Evolutionary conservation across 1,140 invertebrate species (phyloP), one percentile per base, ranked within the genome.

Genomic region (Trichomalopsis sarcophagae): DNA sequence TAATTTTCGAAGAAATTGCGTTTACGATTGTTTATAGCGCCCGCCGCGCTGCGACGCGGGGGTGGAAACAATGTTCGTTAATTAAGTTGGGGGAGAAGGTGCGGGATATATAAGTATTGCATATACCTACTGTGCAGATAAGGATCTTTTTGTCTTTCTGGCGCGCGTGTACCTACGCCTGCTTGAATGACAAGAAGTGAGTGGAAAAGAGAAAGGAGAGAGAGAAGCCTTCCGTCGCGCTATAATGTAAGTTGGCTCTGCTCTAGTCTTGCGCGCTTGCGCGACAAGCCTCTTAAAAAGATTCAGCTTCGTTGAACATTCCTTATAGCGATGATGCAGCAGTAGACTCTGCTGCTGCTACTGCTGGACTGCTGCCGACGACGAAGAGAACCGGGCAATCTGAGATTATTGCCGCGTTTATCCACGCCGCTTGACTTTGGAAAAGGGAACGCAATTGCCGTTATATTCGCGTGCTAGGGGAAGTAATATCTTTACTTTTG

Each of bases 171-270:
- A 23, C 66, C 2, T 11, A 30, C 68, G 23, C 69, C 11, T 7
- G 30, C 27, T 27, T 81, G 36, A 47, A 81, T 40, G 36, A 81
- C 33, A 44, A 69, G 36, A 71, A 71, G 62, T 44, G 66, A 69
- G 79, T 47, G 79, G 66, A 71, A 81, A 81, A 81, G 79, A 81
- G 79, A 81, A 81, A 81, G 79, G 79, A 66, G 13, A 50, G 47
- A 50, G 47, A 50, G 76, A 69, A 81, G 79, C 66, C 79, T 81
- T 81, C 40, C 30, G n/a, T n/a, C n/a, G 27, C 55, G 33, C 21
- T 44, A 44, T 71, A 33, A 71, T 13, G 2, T 30, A n/a, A 62
- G 17, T 62, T n/a, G 55, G 55, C 21, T 62, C 55, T 71, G 23
- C 10, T 33, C 10, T 30, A 71, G 68, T 69, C 68, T 69, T 30